A percentile compares a stretch with the other conserved stretches of the same genome.
These are phyloP conservation scores for Strix aluco DNA, from an alignment of 2,113 vertebrate species.

Conservation along the genomic window DNA sequence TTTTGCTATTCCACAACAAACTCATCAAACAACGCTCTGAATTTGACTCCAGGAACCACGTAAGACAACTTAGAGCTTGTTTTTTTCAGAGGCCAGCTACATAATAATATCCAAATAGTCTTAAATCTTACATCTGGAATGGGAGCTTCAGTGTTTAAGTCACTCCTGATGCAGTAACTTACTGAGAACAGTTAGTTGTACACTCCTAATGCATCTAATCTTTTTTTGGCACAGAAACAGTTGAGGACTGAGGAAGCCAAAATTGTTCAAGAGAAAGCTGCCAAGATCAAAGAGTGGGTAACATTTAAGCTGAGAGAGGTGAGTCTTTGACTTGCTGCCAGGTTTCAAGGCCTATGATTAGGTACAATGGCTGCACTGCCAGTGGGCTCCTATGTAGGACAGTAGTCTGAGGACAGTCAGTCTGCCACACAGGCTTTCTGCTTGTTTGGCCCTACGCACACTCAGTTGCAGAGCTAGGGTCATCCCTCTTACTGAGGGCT, in stretches of 20 bases:
- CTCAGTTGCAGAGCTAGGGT: background rate
- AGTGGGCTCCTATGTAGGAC: background rate
- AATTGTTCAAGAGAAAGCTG: slow-evolving; percentile 92
- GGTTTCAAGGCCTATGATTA: background rate
- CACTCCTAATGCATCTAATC: background rate
- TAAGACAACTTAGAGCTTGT: background rate
- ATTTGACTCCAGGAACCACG: background rate
- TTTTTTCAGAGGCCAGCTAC: background rate
- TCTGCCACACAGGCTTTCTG: background rate
- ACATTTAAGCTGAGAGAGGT: slow-evolving; percentile 91
- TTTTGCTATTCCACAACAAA: background rate
- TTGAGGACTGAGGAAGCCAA: slow-evolving; percentile 91
- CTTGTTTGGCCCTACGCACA: background rate
- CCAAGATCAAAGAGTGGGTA: slow-evolving; percentile 98
- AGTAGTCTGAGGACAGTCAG: background rate
- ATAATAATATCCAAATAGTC: background rate
- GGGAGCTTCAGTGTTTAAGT: background rate
- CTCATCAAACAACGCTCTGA: background rate
- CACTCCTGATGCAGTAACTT: background rate
- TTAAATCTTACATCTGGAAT: background rate
- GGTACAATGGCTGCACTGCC: background rate
- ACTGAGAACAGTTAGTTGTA: background rate
- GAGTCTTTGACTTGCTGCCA: slow-evolving; percentile 14
- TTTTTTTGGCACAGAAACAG: slow-evolving; percentile 78
- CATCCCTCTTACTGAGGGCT: background rate